Evolutionary conservation across 2,113 vertebrate genomes (phyloP).

Genomic region (Peromyscus polionotus): DNA sequence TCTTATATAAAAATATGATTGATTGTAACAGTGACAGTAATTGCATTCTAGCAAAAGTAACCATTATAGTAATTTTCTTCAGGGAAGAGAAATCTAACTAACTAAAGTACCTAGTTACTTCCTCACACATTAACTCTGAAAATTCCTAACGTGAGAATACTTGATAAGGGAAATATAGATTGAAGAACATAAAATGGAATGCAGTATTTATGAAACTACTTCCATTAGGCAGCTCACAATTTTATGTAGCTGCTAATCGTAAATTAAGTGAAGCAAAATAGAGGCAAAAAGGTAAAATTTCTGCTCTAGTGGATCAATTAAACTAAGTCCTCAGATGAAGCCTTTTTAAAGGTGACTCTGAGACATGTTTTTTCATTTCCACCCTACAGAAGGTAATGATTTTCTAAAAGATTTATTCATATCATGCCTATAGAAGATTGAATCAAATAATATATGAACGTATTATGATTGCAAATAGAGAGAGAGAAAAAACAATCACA

Average conservation of each 20-base stretch:
- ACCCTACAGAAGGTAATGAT: constrained; percentile 43
- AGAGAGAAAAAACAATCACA: constrained; percentile 20
- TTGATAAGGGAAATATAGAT: constrained; percentile 84
- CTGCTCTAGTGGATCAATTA: constrained; percentile 68
- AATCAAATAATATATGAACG: constrained; percentile 67
- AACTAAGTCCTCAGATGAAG: constrained; percentile 75
- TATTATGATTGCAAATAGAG: constrained; percentile 60
- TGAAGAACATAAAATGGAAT: constrained; percentile 84
- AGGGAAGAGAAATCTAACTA: constrained; percentile 89
- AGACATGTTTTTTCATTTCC: constrained; percentile 59
- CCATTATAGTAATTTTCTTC: constrained; percentile 92
- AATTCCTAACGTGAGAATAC: constrained; percentile 85
- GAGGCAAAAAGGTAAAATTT: constrained; percentile 70
- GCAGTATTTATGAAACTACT: constrained; percentile 77
- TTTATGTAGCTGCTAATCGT: constrained; percentile 76
- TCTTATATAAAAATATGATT: constrained; percentile 89
- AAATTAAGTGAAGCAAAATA: constrained; percentile 80
- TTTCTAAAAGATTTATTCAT: constrained; percentile 61
- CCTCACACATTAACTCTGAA: constrained; percentile 88
- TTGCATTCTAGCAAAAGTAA: constrained; percentile 92
- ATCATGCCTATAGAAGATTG: constrained; percentile 52
- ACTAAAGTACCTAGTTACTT: constrained; percentile 90
- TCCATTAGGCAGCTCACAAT: constrained; percentile 77
- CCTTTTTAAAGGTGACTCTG: constrained; percentile 42
- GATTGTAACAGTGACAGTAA: constrained; percentile 92